A percentile compares a stretch with the other conserved stretches of the same genome.
phyloP scores from a whole-genome alignment of 2,888 invertebrate species.

The Eupithecia centaureata region DNA sequence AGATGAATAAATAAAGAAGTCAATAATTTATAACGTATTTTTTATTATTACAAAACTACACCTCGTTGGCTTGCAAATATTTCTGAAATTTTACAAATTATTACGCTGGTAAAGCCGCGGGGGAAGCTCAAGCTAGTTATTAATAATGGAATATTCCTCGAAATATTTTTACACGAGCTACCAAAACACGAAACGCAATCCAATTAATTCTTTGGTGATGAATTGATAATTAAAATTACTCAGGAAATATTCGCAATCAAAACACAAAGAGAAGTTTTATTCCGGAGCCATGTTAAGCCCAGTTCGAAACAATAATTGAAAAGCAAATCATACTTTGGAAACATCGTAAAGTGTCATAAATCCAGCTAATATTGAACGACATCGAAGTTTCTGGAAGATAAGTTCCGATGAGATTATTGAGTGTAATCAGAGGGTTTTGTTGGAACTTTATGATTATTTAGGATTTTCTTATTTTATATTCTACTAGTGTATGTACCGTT shows the following conservation, averaged over 20 bases:
- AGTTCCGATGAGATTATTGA: constrained; percentile 65
- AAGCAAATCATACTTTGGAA: constrained; percentile 8
- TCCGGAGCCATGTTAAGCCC: neutral
- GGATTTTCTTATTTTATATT: neutral
- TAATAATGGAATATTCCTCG: neutral
- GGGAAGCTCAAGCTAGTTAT: too few relatives aligned
- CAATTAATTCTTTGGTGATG: neutral
- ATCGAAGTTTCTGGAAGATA: constrained; percentile 56
- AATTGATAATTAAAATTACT: constrained; percentile 2
- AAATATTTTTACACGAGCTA: neutral
- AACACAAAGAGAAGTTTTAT: constrained; percentile 1
- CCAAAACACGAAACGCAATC: neutral
- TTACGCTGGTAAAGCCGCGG: too few relatives aligned
- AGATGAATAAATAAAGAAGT: too few relatives aligned
- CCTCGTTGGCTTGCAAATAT: too few relatives aligned
- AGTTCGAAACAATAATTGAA: constrained; percentile 13
- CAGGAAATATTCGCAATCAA: neutral
- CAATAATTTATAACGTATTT: too few relatives aligned
- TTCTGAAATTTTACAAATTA: too few relatives aligned
- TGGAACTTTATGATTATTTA: neutral
- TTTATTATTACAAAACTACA: too few relatives aligned
- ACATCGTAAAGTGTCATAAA: constrained; percentile 14
- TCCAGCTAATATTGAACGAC: constrained; percentile 38
- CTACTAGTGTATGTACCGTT: neutral
- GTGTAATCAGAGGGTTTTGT: constrained; percentile 48